Conservation (phyloP, 92 coral and sea anemone species). For the Palythoa grandiflora region DNA sequence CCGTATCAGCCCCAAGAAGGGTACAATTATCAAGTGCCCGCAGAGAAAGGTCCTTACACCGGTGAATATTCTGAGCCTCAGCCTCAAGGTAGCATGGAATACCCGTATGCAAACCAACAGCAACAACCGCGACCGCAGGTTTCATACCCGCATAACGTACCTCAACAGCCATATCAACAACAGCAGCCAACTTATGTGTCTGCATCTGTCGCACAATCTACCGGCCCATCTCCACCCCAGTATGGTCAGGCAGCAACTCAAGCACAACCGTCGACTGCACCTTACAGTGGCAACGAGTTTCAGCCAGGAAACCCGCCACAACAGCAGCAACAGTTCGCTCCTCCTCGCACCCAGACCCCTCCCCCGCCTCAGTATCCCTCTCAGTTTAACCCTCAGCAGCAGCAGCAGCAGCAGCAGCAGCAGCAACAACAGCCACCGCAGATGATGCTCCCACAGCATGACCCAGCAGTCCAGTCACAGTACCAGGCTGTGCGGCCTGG, state of each 20-base stretch:
- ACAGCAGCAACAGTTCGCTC: constrained; percentile 56
- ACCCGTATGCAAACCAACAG: constrained; percentile 45
- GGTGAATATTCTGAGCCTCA: constrained; percentile 58
- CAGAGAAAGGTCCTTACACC: constrained; percentile 52
- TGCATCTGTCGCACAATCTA: constrained; percentile 54
- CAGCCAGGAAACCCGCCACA: constrained; percentile 29
- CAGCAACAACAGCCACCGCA: constrained; percentile 38
- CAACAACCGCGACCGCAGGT: constrained; percentile 48
- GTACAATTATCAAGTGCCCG: constrained; percentile 42
- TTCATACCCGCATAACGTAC: constrained; percentile 26
- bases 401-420: constrained; percentile 3
- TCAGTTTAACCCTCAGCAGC: constrained; percentile 37
- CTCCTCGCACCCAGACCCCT: constrained; percentile 51
- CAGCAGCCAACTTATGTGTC: constrained; percentile 49
- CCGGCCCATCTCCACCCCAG: constrained; percentile 66
- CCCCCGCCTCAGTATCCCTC: constrained; percentile 57
- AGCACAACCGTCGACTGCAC: constrained; percentile 31
- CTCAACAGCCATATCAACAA: constrained; percentile 49
- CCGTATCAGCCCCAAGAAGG: constrained; percentile 55
- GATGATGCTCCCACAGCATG: constrained; percentile 44
- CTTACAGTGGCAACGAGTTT: constrained; percentile 34
- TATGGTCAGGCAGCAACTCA: constrained; percentile 69
- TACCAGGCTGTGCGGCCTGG: constrained; percentile 63
- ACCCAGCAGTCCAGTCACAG: constrained; percentile 56
- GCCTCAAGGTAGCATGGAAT: constrained; percentile 33